Evolutionary conservation across 2,888 invertebrate genomes (phyloP), one percentile per base, ranked within the genome.

Genomic region (Hyles lineata): DNA sequence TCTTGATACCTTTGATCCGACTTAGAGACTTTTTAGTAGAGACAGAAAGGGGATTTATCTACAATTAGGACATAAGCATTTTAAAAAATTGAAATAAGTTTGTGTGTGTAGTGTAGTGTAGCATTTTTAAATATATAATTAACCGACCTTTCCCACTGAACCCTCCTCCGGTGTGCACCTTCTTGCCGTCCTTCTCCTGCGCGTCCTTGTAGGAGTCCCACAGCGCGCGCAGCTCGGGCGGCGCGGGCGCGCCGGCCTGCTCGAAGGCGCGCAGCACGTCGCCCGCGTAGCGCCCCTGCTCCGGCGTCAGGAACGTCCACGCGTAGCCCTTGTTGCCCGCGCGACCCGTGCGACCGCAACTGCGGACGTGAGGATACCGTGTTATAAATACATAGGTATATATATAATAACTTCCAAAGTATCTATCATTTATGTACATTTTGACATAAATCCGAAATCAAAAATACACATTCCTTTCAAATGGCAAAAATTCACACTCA

Each of bases 281-380:
- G 15, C 98, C 99, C 0, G 99, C 97, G 93, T 99, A 98, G 72
- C 97, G 95, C 21, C 98, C 98, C 89, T 99, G 99, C 76, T 99
- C 99, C 0, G 97, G 97, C 0, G 99, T 98, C 9, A 99, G 96
- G 89, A 99, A 99, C 0, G 99, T 99, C 95, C 98, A 99, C 0
- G 99, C 99, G 90, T 96, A 98, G 7, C 99, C 99, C 89, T 99
- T 99, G 90, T 99, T 99, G 0, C 99, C 99, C 0, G 98, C 98
- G 25, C 98, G 96, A 0, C 98, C 98, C 0, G 98, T 98, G 74
- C 98, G 95, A 0, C 98, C 99, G 91, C 99, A 99, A 87, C 99
- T 96, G 77, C 9, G 0, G 2, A 25, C 3, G 15, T 35, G 9
- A 35, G 35, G 1, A 35, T 29, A 9, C 35, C 9, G 6, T 7